Evolutionary conservation across 2,888 invertebrate genomes (phyloP).

Genomic region (Synergus umbraculus): DNA sequence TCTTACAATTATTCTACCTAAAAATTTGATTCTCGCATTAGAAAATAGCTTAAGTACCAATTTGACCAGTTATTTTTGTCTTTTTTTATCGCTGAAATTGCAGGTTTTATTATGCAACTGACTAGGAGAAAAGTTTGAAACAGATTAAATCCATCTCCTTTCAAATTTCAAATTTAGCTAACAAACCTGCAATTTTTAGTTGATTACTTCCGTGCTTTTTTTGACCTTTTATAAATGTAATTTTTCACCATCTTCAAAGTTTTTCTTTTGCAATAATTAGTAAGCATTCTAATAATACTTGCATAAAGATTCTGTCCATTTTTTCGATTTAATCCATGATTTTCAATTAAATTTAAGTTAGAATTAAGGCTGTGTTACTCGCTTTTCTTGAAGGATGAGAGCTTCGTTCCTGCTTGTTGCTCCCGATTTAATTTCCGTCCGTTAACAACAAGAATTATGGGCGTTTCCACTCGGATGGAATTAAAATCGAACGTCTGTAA

Average conservation of each 20-base stretch:
- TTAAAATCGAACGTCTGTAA: constrained; percentile 86
- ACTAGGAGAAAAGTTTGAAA: neutral
- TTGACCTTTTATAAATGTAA: neutral
- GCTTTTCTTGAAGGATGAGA: constrained; percentile 83
- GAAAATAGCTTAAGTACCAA: neutral
- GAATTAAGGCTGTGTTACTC: constrained; percentile 69
- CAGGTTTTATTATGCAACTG: neutral
- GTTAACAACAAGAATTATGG: constrained; percentile 86
- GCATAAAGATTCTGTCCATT: neutral
- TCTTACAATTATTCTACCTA: neutral
- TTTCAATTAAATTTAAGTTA: neutral
- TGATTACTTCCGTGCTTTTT: neutral
- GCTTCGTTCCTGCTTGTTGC: constrained; percentile 83
- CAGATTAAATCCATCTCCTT: neutral
- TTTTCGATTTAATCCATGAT: neutral
- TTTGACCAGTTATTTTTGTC: neutral
- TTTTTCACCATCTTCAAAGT: neutral
- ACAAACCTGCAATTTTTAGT: neutral
- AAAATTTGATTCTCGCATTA: neutral
- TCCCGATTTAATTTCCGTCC: constrained; percentile 85
- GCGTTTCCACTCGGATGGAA: constrained; percentile 88
- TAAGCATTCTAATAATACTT: neutral
- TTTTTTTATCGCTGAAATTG: neutral
- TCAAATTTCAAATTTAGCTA: neutral
- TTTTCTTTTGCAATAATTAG: neutral